These are phyloP conservation scores for Cylindroiulus punctatus DNA, from an alignment of 2,888 invertebrate species.

Conservation along the genomic window DNA sequence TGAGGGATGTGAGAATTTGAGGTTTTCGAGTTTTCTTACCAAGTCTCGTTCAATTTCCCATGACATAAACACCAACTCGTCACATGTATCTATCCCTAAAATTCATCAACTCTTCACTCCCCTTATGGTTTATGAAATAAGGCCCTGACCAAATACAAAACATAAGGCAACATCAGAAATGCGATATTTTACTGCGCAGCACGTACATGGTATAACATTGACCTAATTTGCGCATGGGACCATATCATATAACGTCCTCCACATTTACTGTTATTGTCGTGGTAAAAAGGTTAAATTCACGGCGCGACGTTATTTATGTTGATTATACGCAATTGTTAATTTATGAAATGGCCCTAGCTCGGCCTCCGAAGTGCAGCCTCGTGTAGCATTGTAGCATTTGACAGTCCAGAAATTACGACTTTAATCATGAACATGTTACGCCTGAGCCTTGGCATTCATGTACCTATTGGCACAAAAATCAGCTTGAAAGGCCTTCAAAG, in stretches of 20 bases:
- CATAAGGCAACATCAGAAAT: constrained; percentile 7
- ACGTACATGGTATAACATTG: neutral
- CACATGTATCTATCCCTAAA: no score
- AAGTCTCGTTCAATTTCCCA: no score
- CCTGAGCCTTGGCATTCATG: constrained; percentile 10
- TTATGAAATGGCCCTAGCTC: neutral
- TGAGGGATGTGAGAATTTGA: no score
- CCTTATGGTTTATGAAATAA: no score
- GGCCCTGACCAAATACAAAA: neutral
- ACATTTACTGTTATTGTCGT: neutral
- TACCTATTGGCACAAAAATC: constrained; percentile 18
- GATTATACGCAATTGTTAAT: constrained; percentile 18
- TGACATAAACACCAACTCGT: no score
- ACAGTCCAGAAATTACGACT: neutral
- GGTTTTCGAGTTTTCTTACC: no score
- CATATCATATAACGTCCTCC: constrained; percentile 5
- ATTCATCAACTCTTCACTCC: no score
- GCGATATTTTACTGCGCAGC: neutral
- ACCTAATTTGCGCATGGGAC: neutral
- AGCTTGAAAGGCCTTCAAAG: constrained; percentile 10
- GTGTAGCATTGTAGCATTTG: neutral
- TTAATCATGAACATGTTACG: neutral
- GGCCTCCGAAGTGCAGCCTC: neutral
- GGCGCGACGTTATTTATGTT: neutral
- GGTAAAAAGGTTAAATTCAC: constrained; percentile 2